A percentile compares a stretch with the other conserved stretches of the same genome.
Conservation (phyloP, 2,888 invertebrate species). For the Ectobius pallidus region DNA sequence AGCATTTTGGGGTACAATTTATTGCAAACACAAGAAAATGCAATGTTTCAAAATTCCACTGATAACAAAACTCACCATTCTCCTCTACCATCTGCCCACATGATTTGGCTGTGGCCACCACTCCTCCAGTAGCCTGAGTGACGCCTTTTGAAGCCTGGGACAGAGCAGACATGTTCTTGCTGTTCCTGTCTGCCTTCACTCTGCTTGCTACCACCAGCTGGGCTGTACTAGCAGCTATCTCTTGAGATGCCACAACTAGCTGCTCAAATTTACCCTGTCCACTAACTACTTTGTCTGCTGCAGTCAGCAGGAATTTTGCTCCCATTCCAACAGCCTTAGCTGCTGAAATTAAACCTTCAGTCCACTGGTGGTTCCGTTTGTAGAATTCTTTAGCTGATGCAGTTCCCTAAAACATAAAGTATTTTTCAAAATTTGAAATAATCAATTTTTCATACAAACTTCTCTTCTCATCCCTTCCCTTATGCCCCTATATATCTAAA, state of each 20-base stretch:
- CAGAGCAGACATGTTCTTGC: conserved; percentile 78
- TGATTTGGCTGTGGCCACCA: conserved; percentile 93
- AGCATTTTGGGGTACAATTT: too few species aligned
- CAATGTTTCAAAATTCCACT: too few species aligned
- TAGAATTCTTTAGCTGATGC: conserved; percentile 94
- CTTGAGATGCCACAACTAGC: conserved; percentile 95
- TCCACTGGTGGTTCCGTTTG: conserved; percentile 98
- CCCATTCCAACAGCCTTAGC: conserved; percentile 97
- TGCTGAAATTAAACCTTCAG: conserved; percentile 96
- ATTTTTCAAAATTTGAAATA: too few species aligned
- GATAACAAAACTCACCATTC: conserved; percentile 66
- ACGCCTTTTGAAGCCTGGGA: conserved; percentile 87
- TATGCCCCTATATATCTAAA: too few species aligned
- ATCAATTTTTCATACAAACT: too few species aligned
- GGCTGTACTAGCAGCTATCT: conserved; percentile 94
- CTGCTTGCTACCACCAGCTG: conserved; percentile 96
- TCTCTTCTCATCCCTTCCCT: too few species aligned
- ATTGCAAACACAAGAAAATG: too few species aligned
- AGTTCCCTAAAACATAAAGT: conserved; percentile 71
- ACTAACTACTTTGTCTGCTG: conserved; percentile 90
- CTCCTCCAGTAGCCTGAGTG: conserved; percentile 87
- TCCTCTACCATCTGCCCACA: conserved; percentile 87
- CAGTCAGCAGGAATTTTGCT: conserved; percentile 90
- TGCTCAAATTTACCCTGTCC: conserved; percentile 88
- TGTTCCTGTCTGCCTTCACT: conserved; percentile 90